A percentile compares a stretch with the other conserved stretches of the same genome.
These are phyloP conservation scores for Tiaroga cobitis DNA, from an alignment of 2,797 vertebrate genomes.

Conservation along the genomic window DNA sequence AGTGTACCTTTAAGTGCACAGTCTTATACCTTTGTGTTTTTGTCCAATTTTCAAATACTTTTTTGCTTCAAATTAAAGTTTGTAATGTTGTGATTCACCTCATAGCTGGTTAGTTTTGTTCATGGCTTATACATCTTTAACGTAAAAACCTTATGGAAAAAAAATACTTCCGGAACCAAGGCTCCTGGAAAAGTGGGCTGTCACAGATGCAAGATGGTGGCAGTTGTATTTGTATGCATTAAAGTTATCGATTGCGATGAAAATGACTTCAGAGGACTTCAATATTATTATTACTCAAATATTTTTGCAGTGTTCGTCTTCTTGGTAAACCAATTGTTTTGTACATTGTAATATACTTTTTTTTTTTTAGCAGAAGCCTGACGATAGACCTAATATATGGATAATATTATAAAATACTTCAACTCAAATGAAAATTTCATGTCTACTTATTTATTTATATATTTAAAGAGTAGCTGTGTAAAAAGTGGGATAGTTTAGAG, in stretches of 20 bases:
- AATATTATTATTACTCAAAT: not conserved
- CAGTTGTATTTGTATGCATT: not conserved
- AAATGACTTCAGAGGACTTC: not conserved
- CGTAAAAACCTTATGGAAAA: not conserved
- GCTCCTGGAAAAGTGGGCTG: not conserved
- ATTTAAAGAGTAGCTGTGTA: constrained; percentile 7
- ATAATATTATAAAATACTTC: not conserved
- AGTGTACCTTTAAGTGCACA: not conserved
- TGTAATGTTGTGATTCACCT: not conserved
- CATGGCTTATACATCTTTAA: not conserved
- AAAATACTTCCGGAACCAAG: not conserved
- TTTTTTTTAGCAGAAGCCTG: not conserved
- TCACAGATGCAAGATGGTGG: not conserved
- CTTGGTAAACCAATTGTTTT: not conserved
- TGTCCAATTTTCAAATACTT: not conserved
- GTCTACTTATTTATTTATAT: not conserved
- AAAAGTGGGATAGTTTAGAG: not conserved
- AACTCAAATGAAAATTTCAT: not conserved
- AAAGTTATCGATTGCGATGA: not conserved
- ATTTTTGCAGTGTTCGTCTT: not conserved
- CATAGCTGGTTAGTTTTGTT: not conserved
- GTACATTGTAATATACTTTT: not conserved
- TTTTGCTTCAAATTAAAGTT: not conserved
- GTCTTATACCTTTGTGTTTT: not conserved
- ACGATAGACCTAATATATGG: not conserved